Conservation (phyloP, 2,888 invertebrate genomes). For the Drosophila vallismaia region DNA sequence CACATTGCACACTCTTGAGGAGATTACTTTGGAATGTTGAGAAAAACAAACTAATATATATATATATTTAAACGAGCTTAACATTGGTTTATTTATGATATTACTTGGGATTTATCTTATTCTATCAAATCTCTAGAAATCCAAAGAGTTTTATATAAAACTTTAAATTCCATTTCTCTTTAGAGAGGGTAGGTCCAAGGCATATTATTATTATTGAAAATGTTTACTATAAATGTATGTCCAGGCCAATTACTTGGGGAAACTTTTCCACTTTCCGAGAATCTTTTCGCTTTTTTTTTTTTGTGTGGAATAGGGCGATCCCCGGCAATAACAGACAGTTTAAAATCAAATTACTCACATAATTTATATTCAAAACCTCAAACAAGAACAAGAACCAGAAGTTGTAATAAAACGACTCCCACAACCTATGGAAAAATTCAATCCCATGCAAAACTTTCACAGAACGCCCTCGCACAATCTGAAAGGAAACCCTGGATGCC, state of each 20-base stretch:
- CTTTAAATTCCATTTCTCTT: too few species aligned
- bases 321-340: slow-evolving; percentile 50
- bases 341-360: slow-evolving; percentile 75
- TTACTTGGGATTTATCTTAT: neutral
- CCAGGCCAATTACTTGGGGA: slow-evolving; percentile 27
- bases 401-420: slow-evolving; percentile 20
- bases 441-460: slow-evolving; percentile 67
- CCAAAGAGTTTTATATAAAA: too few species aligned
- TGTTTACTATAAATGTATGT: slow-evolving; percentile 21
- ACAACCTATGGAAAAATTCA: slow-evolving; percentile 29
- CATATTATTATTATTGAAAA: slow-evolving; percentile 5
- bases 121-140: too few species aligned
- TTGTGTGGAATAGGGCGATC: too few species aligned
- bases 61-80: slow-evolving; percentile 12
- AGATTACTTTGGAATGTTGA: slow-evolving; percentile 21
- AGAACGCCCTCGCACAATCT: slow-evolving; percentile 58
- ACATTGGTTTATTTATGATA: slow-evolving; percentile 11
- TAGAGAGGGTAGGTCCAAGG: too few species aligned
- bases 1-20: slow-evolving; percentile 5
- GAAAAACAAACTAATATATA: slow-evolving; percentile 15
- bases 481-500: neutral
- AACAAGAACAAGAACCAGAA: slow-evolving; percentile 41
- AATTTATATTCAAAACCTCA: slow-evolving; percentile 72
- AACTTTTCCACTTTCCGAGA: slow-evolving; percentile 30
- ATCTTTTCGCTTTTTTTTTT: too few species aligned